Conservation (phyloP, 2,888 invertebrate species). For the Pheosia gnoma region DNA sequence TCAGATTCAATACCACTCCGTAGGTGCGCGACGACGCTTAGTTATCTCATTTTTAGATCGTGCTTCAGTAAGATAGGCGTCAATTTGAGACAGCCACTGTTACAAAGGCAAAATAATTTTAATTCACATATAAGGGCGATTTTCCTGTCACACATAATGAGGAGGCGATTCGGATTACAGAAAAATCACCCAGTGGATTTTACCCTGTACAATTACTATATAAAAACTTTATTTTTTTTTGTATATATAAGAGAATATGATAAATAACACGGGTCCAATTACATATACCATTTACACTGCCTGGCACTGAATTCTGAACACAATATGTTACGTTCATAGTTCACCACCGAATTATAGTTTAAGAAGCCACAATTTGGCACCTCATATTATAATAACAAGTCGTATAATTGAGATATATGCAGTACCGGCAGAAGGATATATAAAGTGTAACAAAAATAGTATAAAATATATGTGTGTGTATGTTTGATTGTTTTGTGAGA, state of each 20-base stretch:
- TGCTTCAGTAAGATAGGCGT: background rate
- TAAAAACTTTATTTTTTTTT: no score
- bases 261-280: constrained; percentile 34
- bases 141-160: no score
- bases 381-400: constrained; percentile 33
- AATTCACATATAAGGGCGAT: constrained; percentile 18
- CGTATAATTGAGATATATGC: constrained; percentile 7
- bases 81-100: constrained; percentile 30
- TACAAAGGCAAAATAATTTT: constrained; percentile 38
- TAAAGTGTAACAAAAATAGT: no score
- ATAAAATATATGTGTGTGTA: no score
- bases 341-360: constrained; percentile 34
- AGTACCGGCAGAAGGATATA: no score
- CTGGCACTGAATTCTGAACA: constrained; percentile 69
- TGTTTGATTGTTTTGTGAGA: no score
- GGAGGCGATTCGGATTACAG: no score
- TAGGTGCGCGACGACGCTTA: no score
- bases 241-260: no score
- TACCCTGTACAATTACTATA: constrained; percentile 41
- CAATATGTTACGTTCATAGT: constrained; percentile 45
- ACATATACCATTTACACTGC: constrained; percentile 29
- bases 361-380: constrained; percentile 72
- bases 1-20: no score
- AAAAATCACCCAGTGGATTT: constrained; percentile 24
- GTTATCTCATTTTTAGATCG: no score